Conservation (phyloP, 2,113 vertebrate genomes). For the Daubentonia madagascariensis region DNA sequence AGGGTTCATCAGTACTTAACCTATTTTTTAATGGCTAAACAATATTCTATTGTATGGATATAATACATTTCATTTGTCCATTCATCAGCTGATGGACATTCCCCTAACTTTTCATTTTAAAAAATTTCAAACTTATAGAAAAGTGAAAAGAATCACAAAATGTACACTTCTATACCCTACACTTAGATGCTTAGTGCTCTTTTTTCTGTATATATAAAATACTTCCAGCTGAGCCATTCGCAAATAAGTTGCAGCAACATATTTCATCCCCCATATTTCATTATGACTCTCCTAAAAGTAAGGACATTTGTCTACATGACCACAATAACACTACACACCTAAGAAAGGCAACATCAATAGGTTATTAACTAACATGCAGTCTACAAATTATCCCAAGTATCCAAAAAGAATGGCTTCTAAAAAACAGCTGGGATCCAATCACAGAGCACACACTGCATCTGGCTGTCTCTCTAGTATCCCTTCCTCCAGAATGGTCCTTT, state of each 20-base stretch:
- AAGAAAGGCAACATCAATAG: neutral
- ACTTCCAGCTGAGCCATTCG: neutral
- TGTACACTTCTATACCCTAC: neutral
- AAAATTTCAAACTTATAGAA: neutral
- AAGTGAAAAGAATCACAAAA: neutral
- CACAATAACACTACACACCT: neutral
- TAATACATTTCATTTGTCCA: rapidly evolving
- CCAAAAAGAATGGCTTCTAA: too few species aligned
- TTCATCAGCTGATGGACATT: rapidly evolving
- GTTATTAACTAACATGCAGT: neutral
- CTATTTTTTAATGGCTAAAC: neutral
- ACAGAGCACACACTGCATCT: rapidly evolving
- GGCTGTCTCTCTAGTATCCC: rapidly evolving
- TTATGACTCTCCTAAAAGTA: neutral
- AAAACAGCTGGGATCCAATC: neutral
- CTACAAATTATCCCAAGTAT: neutral
- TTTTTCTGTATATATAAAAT: neutral
- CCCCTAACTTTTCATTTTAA: neutral
- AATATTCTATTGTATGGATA: rapidly evolving
- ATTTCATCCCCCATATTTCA: neutral
- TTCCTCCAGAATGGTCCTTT: neutral
- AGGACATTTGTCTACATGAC: neutral
- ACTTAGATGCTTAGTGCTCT: neutral
- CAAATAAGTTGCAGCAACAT: neutral
- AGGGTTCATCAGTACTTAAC: rapidly evolving